A percentile compares a stretch with the other conserved stretches of the same genome.
These are phyloP conservation scores for Gobius niger DNA, from an alignment of 2,113 vertebrate genomes.

Conservation along the genomic window DNA sequence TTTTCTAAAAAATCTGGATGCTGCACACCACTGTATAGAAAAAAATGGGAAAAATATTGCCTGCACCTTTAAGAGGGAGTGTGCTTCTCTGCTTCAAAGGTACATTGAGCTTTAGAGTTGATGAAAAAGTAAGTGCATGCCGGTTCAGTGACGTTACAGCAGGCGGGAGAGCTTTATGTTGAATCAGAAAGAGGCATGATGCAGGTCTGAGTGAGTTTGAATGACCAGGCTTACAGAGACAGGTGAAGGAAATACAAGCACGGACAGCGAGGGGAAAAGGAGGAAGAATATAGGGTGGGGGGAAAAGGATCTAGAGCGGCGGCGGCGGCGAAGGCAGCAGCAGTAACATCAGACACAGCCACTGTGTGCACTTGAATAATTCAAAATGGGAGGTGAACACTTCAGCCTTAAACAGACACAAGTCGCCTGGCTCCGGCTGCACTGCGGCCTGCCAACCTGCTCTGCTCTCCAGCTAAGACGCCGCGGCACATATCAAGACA, in stretches of 20 bases:
- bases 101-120: slow-evolving; percentile 9
- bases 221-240: background rate
- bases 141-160: background rate
- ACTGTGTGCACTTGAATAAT: slow-evolving; percentile 75
- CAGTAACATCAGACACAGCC: slow-evolving; percentile 69
- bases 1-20: too few species aligned
- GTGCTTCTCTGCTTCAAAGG: slow-evolving; percentile 11
- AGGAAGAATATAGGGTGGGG: slow-evolving; percentile 17
- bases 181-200: background rate
- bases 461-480: slow-evolving; percentile 9
- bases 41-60: background rate
- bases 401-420: slow-evolving; percentile 76
- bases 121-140: background rate
- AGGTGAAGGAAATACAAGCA: slow-evolving; percentile 5
- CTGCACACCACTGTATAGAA: too few species aligned
- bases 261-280: slow-evolving; percentile 15
- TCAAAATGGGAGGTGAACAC: slow-evolving; percentile 77
- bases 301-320: slow-evolving; percentile 49
- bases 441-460: slow-evolving; percentile 66
- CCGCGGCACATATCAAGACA: slow-evolving; percentile 6
- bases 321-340: slow-evolving; percentile 63
- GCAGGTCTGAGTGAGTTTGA: background rate
- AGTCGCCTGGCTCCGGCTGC: slow-evolving; percentile 67
- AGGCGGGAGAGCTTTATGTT: background rate
- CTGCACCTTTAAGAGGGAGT: slow-evolving; percentile 10